Evolutionary conservation across 2,113 vertebrate genomes (phyloP).

Genomic region (Channa maculata): DNA sequence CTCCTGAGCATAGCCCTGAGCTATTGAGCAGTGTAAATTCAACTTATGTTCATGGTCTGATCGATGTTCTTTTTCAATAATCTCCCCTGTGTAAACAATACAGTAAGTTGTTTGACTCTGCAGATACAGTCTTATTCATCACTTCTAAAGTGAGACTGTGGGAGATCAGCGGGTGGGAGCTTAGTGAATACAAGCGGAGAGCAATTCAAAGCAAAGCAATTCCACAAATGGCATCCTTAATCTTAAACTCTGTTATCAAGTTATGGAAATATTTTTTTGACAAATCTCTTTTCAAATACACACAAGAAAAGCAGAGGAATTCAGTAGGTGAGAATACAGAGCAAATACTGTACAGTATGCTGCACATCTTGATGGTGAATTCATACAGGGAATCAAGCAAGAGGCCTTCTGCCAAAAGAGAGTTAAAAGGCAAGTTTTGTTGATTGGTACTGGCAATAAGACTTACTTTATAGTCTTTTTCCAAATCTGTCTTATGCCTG

Average conservation of each 20-base stretch:
- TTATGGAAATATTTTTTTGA: background rate
- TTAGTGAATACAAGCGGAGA: conserved; percentile 38
- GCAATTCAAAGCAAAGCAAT: conserved; percentile 21
- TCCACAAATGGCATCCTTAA: conserved; percentile 15
- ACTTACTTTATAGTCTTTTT: too few species aligned
- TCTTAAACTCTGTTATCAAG: conserved; percentile 18
- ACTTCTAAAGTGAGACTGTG: conserved; percentile 62
- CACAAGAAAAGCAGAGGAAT: background rate
- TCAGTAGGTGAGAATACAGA: background rate
- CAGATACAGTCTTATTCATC: conserved; percentile 68
- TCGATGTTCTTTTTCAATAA: conserved; percentile 65
- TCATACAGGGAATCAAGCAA: background rate
- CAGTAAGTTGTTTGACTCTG: conserved; percentile 71
- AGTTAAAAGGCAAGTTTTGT: background rate
- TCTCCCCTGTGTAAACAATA: conserved; percentile 73
- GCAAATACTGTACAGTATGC: background rate
- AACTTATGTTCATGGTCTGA: conserved; percentile 57
- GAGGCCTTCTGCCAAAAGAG: background rate
- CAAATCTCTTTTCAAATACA: conserved; percentile 21
- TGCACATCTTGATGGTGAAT: conserved; percentile 1
- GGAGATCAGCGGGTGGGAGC: conserved; percentile 35
- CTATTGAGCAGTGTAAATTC: conserved; percentile 56
- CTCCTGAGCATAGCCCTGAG: conserved; percentile 47
- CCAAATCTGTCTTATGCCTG: too few species aligned
- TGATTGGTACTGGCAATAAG: too few species aligned